phyloP scores from a whole-genome alignment of 2,113 vertebrate genomes.

The Periophthalmus modestus region DNA sequence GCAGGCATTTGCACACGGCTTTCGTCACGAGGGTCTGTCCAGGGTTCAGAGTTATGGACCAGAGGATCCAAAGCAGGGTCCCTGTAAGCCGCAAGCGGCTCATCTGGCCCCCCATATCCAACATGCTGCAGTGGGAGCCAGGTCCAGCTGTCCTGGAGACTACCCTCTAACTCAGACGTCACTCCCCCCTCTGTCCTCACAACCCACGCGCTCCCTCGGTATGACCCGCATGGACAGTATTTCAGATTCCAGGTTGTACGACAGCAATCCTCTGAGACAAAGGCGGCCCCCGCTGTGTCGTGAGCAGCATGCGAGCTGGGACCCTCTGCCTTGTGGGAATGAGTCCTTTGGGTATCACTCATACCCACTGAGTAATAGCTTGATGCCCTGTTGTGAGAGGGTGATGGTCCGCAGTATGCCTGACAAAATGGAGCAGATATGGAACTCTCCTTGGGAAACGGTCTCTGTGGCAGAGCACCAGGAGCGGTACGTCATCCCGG shows the following conservation, averaged over 20 bases:
- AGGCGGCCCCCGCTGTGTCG: slow-evolving; percentile 92
- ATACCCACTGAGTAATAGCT: slow-evolving; percentile 87
- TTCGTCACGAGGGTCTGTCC: slow-evolving; percentile 90
- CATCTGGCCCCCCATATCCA: slow-evolving; percentile 88
- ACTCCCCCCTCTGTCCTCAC: slow-evolving; percentile 82
- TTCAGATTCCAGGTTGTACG: slow-evolving; percentile 95
- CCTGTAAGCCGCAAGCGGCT: slow-evolving; percentile 86
- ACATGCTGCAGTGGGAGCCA: slow-evolving; percentile 83
- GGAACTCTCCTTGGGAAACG: slow-evolving; percentile 93
- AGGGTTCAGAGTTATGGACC: slow-evolving; percentile 91
- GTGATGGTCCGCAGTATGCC: slow-evolving; percentile 98
- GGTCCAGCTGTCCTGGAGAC: slow-evolving; percentile 93
- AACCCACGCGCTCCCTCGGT: slow-evolving; percentile 91
- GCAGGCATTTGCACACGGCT: slow-evolving; percentile 90
- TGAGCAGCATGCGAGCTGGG: slow-evolving; percentile 99
- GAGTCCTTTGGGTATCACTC: slow-evolving; percentile 90
- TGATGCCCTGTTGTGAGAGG: slow-evolving; percentile 95
- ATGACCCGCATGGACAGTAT: slow-evolving; percentile 99
- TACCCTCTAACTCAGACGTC: slow-evolving; percentile 86
- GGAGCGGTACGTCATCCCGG: slow-evolving; percentile 89
- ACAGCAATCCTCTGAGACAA: slow-evolving; percentile 91
- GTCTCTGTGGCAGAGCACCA: slow-evolving; percentile 80
- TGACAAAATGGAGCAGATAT: slow-evolving; percentile 98
- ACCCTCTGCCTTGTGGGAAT: slow-evolving; percentile 86
- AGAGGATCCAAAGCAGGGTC: slow-evolving; percentile 90